These are phyloP conservation scores for Temnothorax unifasciatus DNA, from an alignment of 2,888 invertebrate genomes.

Conservation along the genomic window DNA sequence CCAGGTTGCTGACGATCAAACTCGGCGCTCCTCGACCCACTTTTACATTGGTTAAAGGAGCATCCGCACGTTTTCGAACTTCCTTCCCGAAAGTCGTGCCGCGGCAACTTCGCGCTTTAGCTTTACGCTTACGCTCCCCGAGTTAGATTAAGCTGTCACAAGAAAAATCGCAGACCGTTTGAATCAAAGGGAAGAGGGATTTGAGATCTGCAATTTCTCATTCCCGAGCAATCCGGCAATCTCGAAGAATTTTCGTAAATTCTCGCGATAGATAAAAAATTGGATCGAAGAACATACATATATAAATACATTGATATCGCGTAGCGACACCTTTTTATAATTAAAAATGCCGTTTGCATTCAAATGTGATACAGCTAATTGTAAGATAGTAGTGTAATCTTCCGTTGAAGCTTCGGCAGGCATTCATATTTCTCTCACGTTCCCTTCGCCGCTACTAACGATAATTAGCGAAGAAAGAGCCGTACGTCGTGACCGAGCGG, in stretches of 20 bases:
- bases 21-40: conserved; percentile 45
- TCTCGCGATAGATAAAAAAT: background rate
- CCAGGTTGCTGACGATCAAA: conserved; percentile 50
- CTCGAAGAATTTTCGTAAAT: conserved; percentile 12
- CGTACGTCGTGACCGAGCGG: conserved; percentile 42
- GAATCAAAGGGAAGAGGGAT: conserved; percentile 27
- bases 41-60: conserved; percentile 48
- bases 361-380: background rate
- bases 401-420: background rate
- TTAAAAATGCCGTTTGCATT: conserved; percentile 3
- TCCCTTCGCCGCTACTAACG: background rate
- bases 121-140: conserved; percentile 38
- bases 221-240: conserved; percentile 5
- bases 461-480: conserved; percentile 42
- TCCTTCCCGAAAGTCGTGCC: conserved; percentile 41
- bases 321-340: background rate
- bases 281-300: background rate
- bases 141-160: conserved; percentile 36
- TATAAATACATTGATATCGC: background rate
- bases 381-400: background rate
- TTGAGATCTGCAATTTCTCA: conserved; percentile 15
- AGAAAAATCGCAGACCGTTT: conserved; percentile 35
- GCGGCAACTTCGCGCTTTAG: conserved; percentile 35
- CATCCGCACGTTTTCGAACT: conserved; percentile 48
- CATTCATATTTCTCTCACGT: conserved; percentile 27